Evolutionary conservation across 2,113 vertebrate species (phyloP).

Genomic region (Nyctereutes procyonoides): DNA sequence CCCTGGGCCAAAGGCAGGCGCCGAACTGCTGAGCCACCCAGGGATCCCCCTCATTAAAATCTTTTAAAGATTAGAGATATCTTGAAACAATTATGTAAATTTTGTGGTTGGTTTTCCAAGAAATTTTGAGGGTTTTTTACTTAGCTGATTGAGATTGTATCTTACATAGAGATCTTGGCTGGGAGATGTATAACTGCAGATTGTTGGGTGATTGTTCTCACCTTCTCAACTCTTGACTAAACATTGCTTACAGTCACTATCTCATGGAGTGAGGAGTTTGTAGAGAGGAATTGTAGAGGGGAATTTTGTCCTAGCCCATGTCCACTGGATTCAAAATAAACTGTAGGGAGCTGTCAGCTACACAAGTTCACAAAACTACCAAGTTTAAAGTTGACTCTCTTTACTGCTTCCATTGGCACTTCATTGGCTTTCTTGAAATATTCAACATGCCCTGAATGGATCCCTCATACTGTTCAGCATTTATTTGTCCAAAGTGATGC

Average conservation of each 20-base stretch:
- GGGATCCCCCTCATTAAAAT: background rate
- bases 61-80: background rate
- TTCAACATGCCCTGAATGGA: background rate
- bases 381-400: background rate
- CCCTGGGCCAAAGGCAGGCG: too few relatives aligned
- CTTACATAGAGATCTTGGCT: background rate
- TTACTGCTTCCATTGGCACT: background rate
- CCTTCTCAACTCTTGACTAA: background rate
- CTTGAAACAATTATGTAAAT: background rate
- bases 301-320: background rate
- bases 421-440: constrained; percentile 8
- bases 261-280: background rate
- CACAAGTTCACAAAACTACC: background rate
- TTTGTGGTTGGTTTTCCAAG: background rate
- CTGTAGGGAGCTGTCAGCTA: background rate
- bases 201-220: background rate
- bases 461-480: background rate
- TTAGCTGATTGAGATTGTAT: background rate
- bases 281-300: background rate
- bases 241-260: background rate
- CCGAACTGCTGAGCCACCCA: too few relatives aligned
- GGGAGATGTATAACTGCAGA: background rate
- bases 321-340: background rate
- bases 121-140: background rate
- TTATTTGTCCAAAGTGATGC: background rate